Percentiles rank a stretch among this genome's conserved stretches.
phyloP scores from a whole-genome alignment of 2,797 vertebrate species.

The Characodon lateralis region DNA sequence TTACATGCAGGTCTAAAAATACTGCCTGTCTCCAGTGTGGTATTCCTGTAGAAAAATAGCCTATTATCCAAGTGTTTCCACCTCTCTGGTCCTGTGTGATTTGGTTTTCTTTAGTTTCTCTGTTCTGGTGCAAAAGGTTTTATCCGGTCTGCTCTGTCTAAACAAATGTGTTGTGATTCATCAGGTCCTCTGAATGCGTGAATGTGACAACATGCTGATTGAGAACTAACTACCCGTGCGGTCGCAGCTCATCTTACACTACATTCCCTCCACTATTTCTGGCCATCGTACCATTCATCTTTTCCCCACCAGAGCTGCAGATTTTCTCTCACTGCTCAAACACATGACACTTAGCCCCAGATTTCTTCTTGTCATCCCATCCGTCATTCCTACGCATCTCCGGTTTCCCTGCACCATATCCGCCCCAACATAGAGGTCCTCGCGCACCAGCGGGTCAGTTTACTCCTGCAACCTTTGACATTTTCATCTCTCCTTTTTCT shows the following conservation, averaged over 20 bases:
- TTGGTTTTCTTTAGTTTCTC: slow-evolving; percentile 24
- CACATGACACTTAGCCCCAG: slow-evolving; percentile 23
- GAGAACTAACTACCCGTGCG: not conserved
- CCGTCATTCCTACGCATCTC: slow-evolving; percentile 21
- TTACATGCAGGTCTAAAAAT: slow-evolving; percentile 68
- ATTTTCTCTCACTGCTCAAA: slow-evolving; percentile 12
- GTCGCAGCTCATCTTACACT: slow-evolving; percentile 5
- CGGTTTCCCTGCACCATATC: slow-evolving; percentile 26
- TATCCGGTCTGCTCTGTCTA: slow-evolving; percentile 20
- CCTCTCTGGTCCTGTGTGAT: slow-evolving; percentile 41
- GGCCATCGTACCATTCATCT: slow-evolving; percentile 14
- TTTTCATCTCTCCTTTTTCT: slow-evolving; percentile 43
- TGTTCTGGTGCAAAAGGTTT: slow-evolving; percentile 23
- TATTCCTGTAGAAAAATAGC: slow-evolving; percentile 57
- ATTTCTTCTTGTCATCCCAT: slow-evolving; percentile 25
- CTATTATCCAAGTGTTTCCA: slow-evolving; percentile 42
- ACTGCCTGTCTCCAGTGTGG: slow-evolving; percentile 48
- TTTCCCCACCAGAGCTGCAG: slow-evolving; percentile 2
- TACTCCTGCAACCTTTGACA: slow-evolving; percentile 69
- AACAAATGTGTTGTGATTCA: slow-evolving; percentile 17
- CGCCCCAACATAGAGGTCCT: slow-evolving; percentile 14
- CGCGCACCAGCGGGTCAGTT: slow-evolving; percentile 61
- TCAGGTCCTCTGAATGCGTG: not conserved
- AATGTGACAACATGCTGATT: not conserved
- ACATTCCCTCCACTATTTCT: not conserved